Evolutionary conservation across 2,888 invertebrate species (phyloP).

Genomic region (Calameuta filiformis): DNA sequence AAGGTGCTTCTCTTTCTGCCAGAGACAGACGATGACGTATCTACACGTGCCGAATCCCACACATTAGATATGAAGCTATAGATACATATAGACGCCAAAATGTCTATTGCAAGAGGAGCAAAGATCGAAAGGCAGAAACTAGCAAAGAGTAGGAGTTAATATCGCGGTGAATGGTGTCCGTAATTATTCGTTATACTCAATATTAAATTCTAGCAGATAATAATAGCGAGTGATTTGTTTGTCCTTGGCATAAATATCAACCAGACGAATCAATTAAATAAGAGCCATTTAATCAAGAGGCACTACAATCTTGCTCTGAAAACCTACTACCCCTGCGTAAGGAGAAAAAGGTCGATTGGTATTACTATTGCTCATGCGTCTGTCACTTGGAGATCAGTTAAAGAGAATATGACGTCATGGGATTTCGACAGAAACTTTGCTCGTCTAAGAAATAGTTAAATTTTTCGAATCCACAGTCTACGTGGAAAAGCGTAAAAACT

Average conservation of each 20-base stretch:
- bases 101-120: background rate
- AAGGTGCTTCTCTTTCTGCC: background rate
- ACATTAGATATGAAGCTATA: background rate
- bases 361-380: background rate
- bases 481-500: background rate
- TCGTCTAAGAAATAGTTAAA: background rate
- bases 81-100: background rate
- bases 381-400: background rate
- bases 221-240: background rate
- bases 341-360: background rate
- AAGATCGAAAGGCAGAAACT: background rate
- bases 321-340: background rate
- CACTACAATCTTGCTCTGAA: background rate
- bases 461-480: background rate
- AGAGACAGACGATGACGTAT: background rate
- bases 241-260: slow-evolving; percentile 9
- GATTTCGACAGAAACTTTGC: background rate
- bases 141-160: background rate
- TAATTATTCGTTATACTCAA: background rate
- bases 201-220: background rate
- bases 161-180: background rate
- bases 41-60: background rate
- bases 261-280: slow-evolving; percentile 11
- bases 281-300: background rate
- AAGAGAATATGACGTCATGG: background rate